Conservation (phyloP, 1,140 invertebrate species). For the Brachionus rotundiformis region DNA sequence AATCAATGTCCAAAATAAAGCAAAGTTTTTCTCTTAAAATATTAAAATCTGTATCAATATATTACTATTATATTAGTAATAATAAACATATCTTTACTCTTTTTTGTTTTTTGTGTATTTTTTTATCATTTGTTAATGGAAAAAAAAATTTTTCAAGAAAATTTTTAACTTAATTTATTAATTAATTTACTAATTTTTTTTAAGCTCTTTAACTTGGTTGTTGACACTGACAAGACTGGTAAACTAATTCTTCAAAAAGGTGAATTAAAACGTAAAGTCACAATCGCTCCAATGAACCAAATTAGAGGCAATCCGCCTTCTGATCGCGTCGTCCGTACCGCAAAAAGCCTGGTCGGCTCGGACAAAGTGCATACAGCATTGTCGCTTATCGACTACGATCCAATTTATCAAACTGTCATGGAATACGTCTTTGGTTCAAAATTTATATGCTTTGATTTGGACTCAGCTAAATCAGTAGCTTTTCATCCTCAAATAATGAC, state of each 20-base stretch:
- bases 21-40: too few relatives aligned
- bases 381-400: constrained; percentile 77
- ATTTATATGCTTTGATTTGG: constrained; percentile 80
- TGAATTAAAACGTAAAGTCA: constrained; percentile 75
- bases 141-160: background rate
- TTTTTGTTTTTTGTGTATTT: too few relatives aligned
- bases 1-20: too few relatives aligned
- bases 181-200: too few relatives aligned
- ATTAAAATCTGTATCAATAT: too few relatives aligned
- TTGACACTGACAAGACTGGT: constrained; percentile 77
- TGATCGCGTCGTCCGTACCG: constrained; percentile 68
- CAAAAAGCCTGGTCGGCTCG: constrained; percentile 63
- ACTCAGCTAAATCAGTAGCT: constrained; percentile 74
- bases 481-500: constrained; percentile 68
- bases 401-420: constrained; percentile 75
- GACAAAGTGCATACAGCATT: constrained; percentile 78
- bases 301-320: constrained; percentile 71
- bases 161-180: too few relatives aligned
- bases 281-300: constrained; percentile 88
- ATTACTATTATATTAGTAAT: too few relatives aligned
- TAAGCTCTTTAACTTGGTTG: constrained; percentile 80
- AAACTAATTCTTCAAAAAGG: constrained; percentile 81
- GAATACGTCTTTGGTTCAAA: constrained; percentile 82
- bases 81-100: too few relatives aligned
- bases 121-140: too few relatives aligned